Evolutionary conservation across 2,797 vertebrate genomes (phyloP).

Genomic region (Notamacropus eugenii): DNA sequence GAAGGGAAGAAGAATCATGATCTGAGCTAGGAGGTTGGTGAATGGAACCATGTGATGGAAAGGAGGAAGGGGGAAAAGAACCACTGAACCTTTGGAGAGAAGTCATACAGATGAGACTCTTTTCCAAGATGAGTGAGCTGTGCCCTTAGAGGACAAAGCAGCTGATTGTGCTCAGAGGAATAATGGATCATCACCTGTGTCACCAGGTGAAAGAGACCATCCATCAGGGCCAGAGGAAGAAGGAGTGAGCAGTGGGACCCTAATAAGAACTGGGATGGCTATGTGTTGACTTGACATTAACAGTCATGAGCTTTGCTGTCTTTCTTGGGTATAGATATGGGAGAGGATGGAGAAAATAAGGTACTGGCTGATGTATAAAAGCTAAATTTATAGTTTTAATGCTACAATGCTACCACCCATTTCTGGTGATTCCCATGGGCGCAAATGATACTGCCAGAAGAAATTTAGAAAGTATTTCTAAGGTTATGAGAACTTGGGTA

Average conservation of each 20-base stretch:
- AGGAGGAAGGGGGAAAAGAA: background rate
- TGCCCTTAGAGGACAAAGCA: background rate
- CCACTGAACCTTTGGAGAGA: background rate
- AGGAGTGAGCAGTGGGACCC: background rate
- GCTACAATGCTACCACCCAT: background rate
- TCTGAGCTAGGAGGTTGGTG: background rate
- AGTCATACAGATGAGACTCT: background rate
- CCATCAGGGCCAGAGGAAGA: background rate
- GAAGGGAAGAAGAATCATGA: background rate
- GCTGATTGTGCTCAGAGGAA: background rate
- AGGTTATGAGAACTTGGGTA: background rate
- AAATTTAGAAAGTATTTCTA: background rate
- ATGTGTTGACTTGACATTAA: background rate
- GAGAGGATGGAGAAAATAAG: background rate
- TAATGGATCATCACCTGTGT: background rate
- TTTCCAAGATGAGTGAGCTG: background rate
- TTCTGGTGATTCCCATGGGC: background rate
- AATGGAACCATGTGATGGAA: background rate
- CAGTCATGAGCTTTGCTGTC: background rate
- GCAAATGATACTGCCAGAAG: background rate
- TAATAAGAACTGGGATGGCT: background rate
- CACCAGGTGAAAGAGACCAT: background rate
- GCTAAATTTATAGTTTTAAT: background rate
- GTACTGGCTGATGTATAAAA: background rate
- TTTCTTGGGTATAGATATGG: background rate